phyloP scores from a whole-genome alignment of 2,797 vertebrate genomes.

The Helicolenus hilgendorfi region DNA sequence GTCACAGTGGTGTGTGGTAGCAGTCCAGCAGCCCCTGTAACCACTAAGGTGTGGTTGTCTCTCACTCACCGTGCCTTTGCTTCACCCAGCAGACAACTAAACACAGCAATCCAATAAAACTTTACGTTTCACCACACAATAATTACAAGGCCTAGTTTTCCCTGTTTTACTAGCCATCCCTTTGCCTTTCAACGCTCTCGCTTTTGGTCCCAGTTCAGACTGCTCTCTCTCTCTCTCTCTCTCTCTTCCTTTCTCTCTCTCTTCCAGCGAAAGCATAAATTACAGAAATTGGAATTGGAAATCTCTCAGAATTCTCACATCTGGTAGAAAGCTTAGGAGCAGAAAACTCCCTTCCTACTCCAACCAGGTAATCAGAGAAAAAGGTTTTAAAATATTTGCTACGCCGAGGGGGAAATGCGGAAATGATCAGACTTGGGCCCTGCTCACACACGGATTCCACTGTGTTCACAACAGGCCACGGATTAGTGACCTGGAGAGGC shows the following conservation, averaged over 20 bases:
- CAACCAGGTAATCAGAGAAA: conserved; percentile 80
- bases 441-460: conserved; percentile 48
- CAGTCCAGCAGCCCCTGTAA: conserved; percentile 43
- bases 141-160: conserved; percentile 73
- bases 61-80: conserved; percentile 36
- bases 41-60: conserved; percentile 54
- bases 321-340: conserved; percentile 72
- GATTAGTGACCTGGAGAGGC: conserved; percentile 53
- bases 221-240: conserved; percentile 52
- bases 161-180: conserved; percentile 58
- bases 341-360: conserved; percentile 53
- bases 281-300: conserved; percentile 81
- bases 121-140: conserved; percentile 78
- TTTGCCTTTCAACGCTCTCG: conserved; percentile 65
- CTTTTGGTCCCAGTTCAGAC: conserved; percentile 65
- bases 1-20: conserved; percentile 31
- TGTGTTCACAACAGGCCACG: conserved; percentile 33
- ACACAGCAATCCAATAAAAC: conserved; percentile 76
- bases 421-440: conserved; percentile 59
- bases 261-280: conserved; percentile 78
- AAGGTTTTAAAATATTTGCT: conserved; percentile 72
- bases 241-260: conserved; percentile 49
- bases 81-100: conserved; percentile 67
- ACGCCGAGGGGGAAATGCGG: conserved; percentile 33
- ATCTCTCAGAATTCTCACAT: conserved; percentile 80